phyloP scores from a whole-genome alignment of 2,797 vertebrate species.

The Fistularia commersonii region DNA sequence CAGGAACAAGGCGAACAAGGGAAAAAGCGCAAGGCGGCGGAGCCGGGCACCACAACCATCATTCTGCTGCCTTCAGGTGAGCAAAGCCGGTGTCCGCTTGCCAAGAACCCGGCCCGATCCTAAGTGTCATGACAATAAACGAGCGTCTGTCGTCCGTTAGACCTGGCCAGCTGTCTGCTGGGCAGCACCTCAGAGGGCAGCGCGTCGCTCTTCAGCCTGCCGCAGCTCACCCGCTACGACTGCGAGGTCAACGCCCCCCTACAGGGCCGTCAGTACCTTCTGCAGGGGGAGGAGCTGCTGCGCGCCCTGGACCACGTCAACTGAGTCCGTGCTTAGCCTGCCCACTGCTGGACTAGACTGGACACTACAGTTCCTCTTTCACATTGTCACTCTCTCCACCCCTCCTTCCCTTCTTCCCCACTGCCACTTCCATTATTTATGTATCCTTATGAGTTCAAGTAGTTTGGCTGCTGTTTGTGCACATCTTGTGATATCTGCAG shows the following conservation, averaged over 20 bases:
- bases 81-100: too few relatives aligned
- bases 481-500: constrained; percentile 65
- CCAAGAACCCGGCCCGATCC: too few relatives aligned
- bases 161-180: constrained; percentile 88
- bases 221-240: constrained; percentile 94
- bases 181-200: constrained; percentile 84
- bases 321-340: constrained; percentile 76
- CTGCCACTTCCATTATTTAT: constrained; percentile 78
- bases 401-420: constrained; percentile 80
- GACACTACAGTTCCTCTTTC: constrained; percentile 85
- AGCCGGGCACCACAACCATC: constrained; percentile 78
- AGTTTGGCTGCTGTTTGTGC: constrained; percentile 63
- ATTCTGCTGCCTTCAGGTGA: constrained; percentile 90
- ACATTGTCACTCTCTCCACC: constrained; percentile 75
- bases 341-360: constrained; percentile 82
- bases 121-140: neutral
- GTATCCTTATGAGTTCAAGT: constrained; percentile 55
- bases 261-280: constrained; percentile 91
- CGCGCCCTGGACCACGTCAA: constrained; percentile 96
- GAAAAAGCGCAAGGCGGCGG: constrained; percentile 87
- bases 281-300: constrained; percentile 97
- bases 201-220: constrained; percentile 80
- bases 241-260: constrained; percentile 97
- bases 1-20: constrained; percentile 76
- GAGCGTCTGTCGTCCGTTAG: constrained; percentile 54